Evolutionary conservation across 64 coral and sea anemone species (phyloP), one percentile per base, ranked within the genome.

Genomic region (Stichodactyla helianthus): DNA sequence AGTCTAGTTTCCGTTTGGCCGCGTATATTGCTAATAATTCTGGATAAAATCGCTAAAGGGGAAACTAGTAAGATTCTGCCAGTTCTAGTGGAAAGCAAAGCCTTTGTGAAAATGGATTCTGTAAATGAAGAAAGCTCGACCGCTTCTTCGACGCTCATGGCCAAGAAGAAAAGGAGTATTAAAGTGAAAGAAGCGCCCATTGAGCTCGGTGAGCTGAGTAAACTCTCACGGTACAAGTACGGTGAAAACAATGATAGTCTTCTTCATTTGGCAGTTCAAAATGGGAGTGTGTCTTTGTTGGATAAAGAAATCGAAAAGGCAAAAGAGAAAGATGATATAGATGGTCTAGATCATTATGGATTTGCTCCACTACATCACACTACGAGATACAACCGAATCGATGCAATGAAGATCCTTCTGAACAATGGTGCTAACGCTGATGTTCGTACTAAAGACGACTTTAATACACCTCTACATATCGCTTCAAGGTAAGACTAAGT

Each of bases 301-400:
- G 6, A 18, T 60, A 6, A 28, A 61, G 55, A 57, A 52, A 84
- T 84, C 53, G 55, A 23, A 18, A 57, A 59, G 53, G 82, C 55
- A n/a, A 55, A 55, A 59, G 22, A 55, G 19, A 16, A 58, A 16
- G 52, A 59, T 5, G 53, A 55, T 12, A 79, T 91, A 62, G 53
- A 91, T 59, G 54, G 59, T 25, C 55, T 92, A n/a, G 90, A 92
- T 20, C 50, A 87, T 14, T 31, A 77, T 50, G 90, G 90, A 0
- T 79, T 92, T 2, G 58, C 85, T 19, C 20, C 86, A 22, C 67
- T 92, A 16, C 90, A 92, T 52, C 90, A 92, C 6, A 74, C 90
- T 54, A 79, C 90, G 15, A 82, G 90, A 18, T 92, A 82, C 59
- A 63, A 87, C 52, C 77, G 85, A 12, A 59, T 62, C 20, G 52